A percentile compares a stretch with the other conserved stretches of the same genome.
phyloP scores from a whole-genome alignment of 64 coral and sea anemone genomes.

The Porites lutea region DNA sequence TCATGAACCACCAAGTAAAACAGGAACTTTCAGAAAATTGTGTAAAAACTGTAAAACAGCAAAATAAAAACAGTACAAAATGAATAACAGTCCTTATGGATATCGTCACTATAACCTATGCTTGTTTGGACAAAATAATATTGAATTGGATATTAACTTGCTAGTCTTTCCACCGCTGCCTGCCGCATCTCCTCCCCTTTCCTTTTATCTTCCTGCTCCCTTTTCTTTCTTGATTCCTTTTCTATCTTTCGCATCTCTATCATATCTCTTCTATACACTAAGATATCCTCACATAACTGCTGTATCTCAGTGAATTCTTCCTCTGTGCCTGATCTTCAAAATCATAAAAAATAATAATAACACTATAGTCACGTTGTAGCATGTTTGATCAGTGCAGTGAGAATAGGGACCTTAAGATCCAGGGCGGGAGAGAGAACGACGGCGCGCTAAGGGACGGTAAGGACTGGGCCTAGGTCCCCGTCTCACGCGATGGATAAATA shows the following conservation, averaged over 20 bases:
- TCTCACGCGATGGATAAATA: too few relatives aligned
- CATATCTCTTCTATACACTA: constrained; percentile 27
- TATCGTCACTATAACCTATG: constrained; percentile 43
- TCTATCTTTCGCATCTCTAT: constrained; percentile 21
- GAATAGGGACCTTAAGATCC: too few relatives aligned
- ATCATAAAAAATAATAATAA: neutral
- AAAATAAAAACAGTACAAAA: constrained; percentile 32
- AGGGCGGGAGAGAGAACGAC: too few relatives aligned
- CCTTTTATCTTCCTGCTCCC: constrained; percentile 53
- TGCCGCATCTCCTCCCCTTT: constrained; percentile 61
- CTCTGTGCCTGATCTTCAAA: constrained; percentile 52
- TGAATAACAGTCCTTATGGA: constrained; percentile 50
- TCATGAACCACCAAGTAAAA: constrained; percentile 49
- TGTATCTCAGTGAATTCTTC: constrained; percentile 25
- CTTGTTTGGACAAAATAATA: constrained; percentile 44
- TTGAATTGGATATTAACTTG: constrained; percentile 45
- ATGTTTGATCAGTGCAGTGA: too few relatives aligned
- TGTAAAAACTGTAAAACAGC: constrained; percentile 38
- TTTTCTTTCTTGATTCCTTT: constrained; percentile 43
- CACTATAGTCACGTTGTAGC: too few relatives aligned
- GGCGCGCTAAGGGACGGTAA: too few relatives aligned
- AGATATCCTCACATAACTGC: constrained; percentile 41
- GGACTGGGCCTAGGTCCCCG: too few relatives aligned
- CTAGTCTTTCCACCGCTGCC: constrained; percentile 56
- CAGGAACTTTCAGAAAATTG: constrained; percentile 27